These are phyloP conservation scores for Pomacea maculata DNA, from an alignment of 1,140 invertebrate genomes.

Conservation along the genomic window DNA sequence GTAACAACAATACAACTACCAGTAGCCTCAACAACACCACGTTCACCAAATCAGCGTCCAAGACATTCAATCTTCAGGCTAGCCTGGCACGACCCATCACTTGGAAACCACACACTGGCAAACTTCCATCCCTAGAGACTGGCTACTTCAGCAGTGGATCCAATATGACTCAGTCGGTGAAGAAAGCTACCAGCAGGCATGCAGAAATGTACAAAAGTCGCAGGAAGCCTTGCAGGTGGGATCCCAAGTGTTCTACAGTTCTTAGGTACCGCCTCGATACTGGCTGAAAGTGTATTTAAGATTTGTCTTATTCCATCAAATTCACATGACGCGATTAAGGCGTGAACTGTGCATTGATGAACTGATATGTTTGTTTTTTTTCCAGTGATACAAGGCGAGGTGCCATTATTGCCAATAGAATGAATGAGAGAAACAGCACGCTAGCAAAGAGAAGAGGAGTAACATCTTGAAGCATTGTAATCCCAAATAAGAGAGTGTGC, in stretches of 20 bases:
- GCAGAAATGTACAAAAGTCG: slow-evolving; percentile 25
- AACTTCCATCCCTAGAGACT: slow-evolving; percentile 48
- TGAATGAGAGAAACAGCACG: slow-evolving; percentile 34
- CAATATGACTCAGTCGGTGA: background rate
- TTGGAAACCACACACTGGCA: slow-evolving; percentile 59
- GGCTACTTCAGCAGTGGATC: background rate
- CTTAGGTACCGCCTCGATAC: no score
- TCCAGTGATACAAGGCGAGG: slow-evolving; percentile 41
- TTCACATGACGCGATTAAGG: no score
- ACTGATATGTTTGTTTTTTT: slow-evolving; percentile 1
- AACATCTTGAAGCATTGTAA: no score
- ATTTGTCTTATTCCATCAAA: no score
- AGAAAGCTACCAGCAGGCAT: background rate
- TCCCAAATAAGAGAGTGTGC: no score
- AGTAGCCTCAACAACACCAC: slow-evolving; percentile 33
- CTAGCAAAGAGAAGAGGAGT: slow-evolving; percentile 43
- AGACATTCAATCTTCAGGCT: slow-evolving; percentile 56
- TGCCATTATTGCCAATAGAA: slow-evolving; percentile 29
- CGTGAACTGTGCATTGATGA: no score
- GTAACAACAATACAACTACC: background rate
- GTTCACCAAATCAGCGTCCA: slow-evolving; percentile 32
- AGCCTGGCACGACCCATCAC: slow-evolving; percentile 57
- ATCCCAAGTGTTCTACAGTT: no score
- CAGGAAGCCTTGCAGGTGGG: slow-evolving; percentile 1
- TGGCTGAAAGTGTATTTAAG: no score